Conservation (phyloP, 2,113 vertebrate genomes). For the Cromileptes altivelis region DNA sequence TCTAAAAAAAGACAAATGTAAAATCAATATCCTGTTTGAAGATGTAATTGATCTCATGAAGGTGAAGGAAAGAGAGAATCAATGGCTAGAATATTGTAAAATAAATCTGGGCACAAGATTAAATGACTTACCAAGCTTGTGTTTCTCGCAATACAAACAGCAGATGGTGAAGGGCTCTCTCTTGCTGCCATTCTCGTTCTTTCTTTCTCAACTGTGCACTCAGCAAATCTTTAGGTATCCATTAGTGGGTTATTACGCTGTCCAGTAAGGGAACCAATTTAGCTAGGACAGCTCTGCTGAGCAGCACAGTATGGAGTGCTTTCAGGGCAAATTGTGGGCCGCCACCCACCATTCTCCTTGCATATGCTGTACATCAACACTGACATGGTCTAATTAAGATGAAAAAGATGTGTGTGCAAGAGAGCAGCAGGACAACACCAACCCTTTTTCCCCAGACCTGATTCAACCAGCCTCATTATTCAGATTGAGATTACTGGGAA, state of each 20-base stretch:
- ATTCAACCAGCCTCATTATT: neutral
- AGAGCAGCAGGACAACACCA: constrained; percentile 48
- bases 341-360: constrained; percentile 41
- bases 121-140: constrained; percentile 7
- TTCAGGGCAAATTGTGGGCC: constrained; percentile 77
- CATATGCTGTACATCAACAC: constrained; percentile 75
- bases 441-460: neutral
- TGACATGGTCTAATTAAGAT: constrained; percentile 80
- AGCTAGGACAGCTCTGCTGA: constrained; percentile 83
- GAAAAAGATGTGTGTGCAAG: constrained; percentile 59
- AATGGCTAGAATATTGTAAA: neutral
- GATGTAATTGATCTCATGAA: neutral
- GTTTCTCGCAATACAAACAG: constrained; percentile 32
- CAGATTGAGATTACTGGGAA: neutral
- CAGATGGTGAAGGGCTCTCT: constrained; percentile 9
- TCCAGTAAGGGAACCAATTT: constrained; percentile 78
- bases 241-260: constrained; percentile 80
- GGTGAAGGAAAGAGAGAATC: neutral
- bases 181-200: constrained; percentile 25
- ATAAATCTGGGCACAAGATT: neutral
- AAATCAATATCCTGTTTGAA: neutral
- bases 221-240: constrained; percentile 79
- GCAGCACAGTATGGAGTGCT: constrained; percentile 77
- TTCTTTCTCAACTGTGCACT: constrained; percentile 61
- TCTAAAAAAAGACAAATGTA: neutral